Conservation (phyloP, 2,888 invertebrate species). For the Cotesia congregata region DNA sequence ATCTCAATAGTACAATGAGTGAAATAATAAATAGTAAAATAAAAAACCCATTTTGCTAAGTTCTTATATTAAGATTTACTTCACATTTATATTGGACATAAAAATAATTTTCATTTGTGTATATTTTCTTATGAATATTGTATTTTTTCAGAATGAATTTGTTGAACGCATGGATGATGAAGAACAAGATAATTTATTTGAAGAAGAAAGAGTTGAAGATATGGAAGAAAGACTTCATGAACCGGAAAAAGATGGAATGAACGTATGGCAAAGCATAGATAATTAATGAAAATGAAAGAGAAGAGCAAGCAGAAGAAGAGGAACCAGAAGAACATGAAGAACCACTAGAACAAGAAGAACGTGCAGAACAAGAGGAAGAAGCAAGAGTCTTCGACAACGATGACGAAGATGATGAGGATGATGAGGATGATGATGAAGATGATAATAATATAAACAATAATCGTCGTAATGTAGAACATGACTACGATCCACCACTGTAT, state of each 20-base stretch:
- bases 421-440: not conserved
- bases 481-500: not conserved
- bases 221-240: not conserved
- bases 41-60: too few species aligned
- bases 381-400: not conserved
- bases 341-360: not conserved
- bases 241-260: not conserved
- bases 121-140: too few species aligned
- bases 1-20: too few species aligned
- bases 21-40: too few species aligned
- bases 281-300: not conserved
- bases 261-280: not conserved
- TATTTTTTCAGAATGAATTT: too few species aligned
- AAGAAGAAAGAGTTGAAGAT: not conserved
- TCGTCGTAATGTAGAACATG: not conserved
- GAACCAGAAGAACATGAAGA: not conserved
- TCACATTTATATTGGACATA: too few species aligned
- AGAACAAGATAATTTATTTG: too few species aligned
- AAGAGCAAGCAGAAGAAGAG: not conserved
- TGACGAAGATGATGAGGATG: conserved; percentile 1
- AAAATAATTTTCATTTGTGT: too few species aligned
- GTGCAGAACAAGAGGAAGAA: not conserved
- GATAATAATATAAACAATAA: not conserved
- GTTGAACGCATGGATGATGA: too few species aligned
- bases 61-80: too few species aligned